Conservation (phyloP, 1,140 invertebrate species). For the Solenopsis invicta region DNA sequence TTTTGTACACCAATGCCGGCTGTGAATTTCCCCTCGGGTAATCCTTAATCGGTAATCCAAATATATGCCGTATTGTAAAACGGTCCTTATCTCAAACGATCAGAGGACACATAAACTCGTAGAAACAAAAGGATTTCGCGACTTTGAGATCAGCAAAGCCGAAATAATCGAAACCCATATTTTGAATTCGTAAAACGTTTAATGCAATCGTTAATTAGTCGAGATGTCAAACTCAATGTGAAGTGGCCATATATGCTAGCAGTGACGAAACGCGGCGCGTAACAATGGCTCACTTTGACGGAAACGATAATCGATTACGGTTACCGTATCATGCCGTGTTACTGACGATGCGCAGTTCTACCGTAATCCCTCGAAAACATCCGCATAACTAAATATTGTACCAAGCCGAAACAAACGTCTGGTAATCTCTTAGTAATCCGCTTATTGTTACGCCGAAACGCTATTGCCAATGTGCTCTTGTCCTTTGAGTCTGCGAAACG, state of each 20-base stretch:
- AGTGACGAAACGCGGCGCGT: background rate
- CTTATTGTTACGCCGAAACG: conserved; percentile 13
- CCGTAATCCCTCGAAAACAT: conserved; percentile 26
- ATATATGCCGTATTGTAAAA: no score
- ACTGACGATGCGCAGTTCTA: background rate
- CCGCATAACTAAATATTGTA: conserved; percentile 33
- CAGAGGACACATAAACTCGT: conserved; percentile 12
- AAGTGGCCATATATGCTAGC: conserved; percentile 58
- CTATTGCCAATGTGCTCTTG: background rate
- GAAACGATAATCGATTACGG: conserved; percentile 69
- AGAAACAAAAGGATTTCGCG: conserved; percentile 50
- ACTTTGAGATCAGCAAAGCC: conserved; percentile 20
- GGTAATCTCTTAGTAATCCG: conserved; percentile 30
- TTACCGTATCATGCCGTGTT: conserved; percentile 31
- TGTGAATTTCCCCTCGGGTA: no score
- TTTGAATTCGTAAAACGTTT: conserved; percentile 44
- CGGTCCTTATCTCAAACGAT: conserved; percentile 46
- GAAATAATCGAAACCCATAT: conserved; percentile 59
- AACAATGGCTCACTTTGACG: conserved; percentile 48
- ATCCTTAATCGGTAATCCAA: no score
- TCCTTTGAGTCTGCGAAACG: conserved; percentile 2
- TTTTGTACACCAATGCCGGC: no score
- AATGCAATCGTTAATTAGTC: conserved; percentile 58
- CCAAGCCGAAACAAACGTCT: conserved; percentile 38
- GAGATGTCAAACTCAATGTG: conserved; percentile 58